phyloP scores from a whole-genome alignment of 2,888 invertebrate genomes.

The Chaitophorus viminalis region DNA sequence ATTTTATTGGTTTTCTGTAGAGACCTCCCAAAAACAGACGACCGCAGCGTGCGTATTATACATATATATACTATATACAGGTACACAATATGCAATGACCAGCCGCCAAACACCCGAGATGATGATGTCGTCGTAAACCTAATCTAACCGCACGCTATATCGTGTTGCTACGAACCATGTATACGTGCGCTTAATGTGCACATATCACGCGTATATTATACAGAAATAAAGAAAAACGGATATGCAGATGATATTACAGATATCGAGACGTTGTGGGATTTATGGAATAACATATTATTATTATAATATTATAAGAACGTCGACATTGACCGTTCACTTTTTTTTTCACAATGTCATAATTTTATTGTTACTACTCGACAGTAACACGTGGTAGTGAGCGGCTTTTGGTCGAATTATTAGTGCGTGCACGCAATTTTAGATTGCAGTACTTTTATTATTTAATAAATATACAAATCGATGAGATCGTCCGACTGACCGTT shows the following conservation, averaged over 20 bases:
- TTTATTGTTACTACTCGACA: background rate
- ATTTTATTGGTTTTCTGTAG: background rate
- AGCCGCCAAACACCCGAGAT: background rate
- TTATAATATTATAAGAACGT: background rate
- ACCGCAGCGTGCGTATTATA: background rate
- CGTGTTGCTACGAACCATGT: slow-evolving; percentile 18
- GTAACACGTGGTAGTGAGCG: background rate
- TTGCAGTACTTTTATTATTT: background rate
- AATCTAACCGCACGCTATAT: slow-evolving; percentile 22
- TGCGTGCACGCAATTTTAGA: slow-evolving; percentile 9
- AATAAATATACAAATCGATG: background rate
- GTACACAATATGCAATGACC: background rate
- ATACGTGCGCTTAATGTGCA: background rate
- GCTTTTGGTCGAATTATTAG: slow-evolving; percentile 3
- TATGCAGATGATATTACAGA: slow-evolving; percentile 28
- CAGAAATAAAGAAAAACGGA: background rate
- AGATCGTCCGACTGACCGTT: background rate
- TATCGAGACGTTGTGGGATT: slow-evolving; percentile 24
- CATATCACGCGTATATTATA: background rate
- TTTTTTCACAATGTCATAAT: slow-evolving; percentile 16
- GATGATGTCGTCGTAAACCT: background rate
- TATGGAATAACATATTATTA: background rate
- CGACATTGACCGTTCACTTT: slow-evolving; percentile 33
- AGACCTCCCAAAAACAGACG: slow-evolving; percentile 42
- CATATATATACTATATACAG: no score